A percentile compares a stretch with the other conserved stretches of the same genome.
These are phyloP conservation scores for Petaurus breviceps DNA, from an alignment of 2,113 vertebrate species.

Conservation along the genomic window DNA sequence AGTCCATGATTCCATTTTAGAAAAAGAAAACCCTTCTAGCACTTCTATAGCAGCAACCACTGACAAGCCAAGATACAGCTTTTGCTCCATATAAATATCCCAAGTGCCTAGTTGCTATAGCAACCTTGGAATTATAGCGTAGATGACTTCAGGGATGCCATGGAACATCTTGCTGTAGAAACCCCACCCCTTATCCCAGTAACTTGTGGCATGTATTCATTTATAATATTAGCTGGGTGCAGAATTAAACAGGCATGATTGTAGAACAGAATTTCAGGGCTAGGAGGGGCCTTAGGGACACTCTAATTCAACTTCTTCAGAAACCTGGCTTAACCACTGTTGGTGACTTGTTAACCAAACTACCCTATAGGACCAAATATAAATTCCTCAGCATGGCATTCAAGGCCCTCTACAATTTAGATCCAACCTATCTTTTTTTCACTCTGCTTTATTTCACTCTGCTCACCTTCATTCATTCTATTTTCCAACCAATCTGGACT, in stretches of 20 bases:
- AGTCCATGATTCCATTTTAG: neutral
- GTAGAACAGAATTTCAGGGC: neutral
- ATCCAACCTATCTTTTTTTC: neutral
- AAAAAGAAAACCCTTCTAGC: neutral
- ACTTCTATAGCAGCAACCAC: neutral
- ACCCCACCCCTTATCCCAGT: neutral
- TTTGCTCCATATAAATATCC: neutral
- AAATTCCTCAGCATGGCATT: neutral
- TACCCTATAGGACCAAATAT: neutral
- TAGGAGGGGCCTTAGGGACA: no score
- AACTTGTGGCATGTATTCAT: neutral
- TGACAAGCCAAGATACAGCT: slow-evolving; percentile 1
- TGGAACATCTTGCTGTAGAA: neutral
- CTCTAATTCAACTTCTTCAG: neutral
- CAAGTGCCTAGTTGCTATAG: slow-evolving; percentile 60
- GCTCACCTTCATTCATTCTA: neutral
- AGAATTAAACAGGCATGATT: neutral
- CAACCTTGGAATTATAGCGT: slow-evolving; percentile 28
- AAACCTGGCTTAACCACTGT: neutral
- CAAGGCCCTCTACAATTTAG: neutral
- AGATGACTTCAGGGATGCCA: neutral
- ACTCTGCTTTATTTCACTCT: neutral
- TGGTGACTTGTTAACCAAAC: neutral
- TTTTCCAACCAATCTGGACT: neutral
- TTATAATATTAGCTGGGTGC: neutral